Conservation (phyloP, 1,140 invertebrate genomes). For the Nebria ingens region DNA sequence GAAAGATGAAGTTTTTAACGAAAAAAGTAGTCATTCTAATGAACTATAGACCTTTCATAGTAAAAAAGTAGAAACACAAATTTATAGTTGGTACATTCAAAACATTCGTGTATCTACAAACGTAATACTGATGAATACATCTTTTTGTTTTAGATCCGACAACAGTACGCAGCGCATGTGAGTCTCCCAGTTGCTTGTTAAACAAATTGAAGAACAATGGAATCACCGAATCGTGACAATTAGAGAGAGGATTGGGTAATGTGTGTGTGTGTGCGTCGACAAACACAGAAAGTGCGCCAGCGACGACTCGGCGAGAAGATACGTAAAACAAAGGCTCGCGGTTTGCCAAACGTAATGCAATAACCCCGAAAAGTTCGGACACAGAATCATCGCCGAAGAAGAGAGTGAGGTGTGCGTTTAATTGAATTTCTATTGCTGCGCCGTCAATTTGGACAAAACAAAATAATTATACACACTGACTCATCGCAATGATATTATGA, state of each 20-base stretch:
- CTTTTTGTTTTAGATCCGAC: neutral
- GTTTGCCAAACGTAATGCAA: neutral
- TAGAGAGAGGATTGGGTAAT: neutral
- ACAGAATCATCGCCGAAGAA: neutral
- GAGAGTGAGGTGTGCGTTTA: neutral
- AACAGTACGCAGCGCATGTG: neutral
- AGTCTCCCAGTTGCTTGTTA: neutral
- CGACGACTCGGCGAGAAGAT: neutral
- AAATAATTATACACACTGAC: neutral
- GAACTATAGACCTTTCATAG: too few relatives aligned
- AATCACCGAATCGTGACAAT: slow-evolving; percentile 6
- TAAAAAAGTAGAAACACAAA: too few relatives aligned
- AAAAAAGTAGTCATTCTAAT: too few relatives aligned
- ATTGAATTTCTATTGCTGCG: neutral
- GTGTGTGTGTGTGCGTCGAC: neutral
- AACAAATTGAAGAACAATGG: slow-evolving; percentile 7
- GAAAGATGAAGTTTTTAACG: too few relatives aligned
- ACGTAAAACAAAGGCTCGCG: neutral
- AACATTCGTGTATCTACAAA: too few relatives aligned
- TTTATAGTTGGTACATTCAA: too few relatives aligned
- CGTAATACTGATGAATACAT: too few relatives aligned
- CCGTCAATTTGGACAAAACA: neutral
- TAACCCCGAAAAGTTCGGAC: neutral
- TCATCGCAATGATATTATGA: neutral
- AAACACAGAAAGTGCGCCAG: too few relatives aligned